phyloP scores from a whole-genome alignment of 2,113 vertebrate genomes.

The Zosterops japonicus region DNA sequence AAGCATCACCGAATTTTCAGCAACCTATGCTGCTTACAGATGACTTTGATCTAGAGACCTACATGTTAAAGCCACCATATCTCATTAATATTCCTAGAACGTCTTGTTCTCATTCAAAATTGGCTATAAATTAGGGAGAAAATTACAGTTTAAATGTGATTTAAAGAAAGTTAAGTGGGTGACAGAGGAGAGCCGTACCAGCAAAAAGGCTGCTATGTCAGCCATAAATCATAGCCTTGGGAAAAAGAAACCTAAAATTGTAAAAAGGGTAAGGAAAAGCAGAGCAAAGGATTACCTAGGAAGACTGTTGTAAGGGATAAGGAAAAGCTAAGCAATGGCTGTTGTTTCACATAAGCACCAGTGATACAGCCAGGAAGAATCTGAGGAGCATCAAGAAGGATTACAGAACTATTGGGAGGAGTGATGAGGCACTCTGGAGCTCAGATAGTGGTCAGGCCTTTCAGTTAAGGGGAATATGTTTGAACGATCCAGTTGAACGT shows the following conservation, averaged over 20 bases:
- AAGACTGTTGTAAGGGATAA: neutral
- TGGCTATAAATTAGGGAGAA: slow-evolving; percentile 45
- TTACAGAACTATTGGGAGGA: neutral
- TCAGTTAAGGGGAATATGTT: neutral
- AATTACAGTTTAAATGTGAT: slow-evolving; percentile 49
- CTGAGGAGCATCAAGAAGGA: neutral
- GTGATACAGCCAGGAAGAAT: neutral
- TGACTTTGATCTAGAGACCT: slow-evolving; percentile 18
- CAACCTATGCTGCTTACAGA: neutral
- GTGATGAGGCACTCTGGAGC: neutral
- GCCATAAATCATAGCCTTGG: slow-evolving; percentile 1
- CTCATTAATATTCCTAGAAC: slow-evolving; percentile 22
- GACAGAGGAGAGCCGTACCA: neutral
- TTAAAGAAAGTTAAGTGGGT: slow-evolving; percentile 45
- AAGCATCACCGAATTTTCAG: neutral
- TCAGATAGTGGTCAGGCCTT: neutral
- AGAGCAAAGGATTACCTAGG: neutral
- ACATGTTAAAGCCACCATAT: neutral
- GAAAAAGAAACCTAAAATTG: neutral
- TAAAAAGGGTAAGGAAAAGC: neutral
- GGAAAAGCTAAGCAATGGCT: neutral
- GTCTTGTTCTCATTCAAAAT: slow-evolving; percentile 31
- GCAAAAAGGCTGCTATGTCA: neutral
- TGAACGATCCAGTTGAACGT: neutral
- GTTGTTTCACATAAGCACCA: neutral